Evolutionary conservation across 2,113 vertebrate genomes (phyloP), one percentile per base, ranked within the genome.

Genomic region (Elaphurus davidianus): DNA sequence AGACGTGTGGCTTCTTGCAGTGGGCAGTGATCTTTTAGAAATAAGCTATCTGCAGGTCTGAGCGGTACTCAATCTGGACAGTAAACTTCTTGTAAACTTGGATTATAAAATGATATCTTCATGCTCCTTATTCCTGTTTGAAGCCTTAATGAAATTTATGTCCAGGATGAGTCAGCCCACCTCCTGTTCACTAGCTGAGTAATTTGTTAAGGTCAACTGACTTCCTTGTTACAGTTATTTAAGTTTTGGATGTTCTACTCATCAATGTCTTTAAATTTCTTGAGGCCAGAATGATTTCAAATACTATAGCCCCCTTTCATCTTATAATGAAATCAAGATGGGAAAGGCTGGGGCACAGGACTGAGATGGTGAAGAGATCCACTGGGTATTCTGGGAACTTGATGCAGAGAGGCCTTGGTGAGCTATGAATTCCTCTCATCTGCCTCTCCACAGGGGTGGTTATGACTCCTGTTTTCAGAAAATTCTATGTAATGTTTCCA

Each of bases 91-190:
- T 97, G 71, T 98, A 93, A 92, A 95, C 40, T 76, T 88, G 50
- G 87, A 52, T 97, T 94, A 94, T 87, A 96, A 98, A 87, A 92
- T 94, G 74, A 52, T 88, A 8, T 71, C 59, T 15, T 90, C 91
- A 36, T 94, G 84, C 36, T 95, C 33, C 25, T 97, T 52, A 96
- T 93, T 60, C 84, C 92, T 97, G 55, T 94, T 97, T 84, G 93
- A 96, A 83, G 95, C 94, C 97, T 93, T 96, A 94, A 96, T 98
- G 89, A 98, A 98, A 97, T 98, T 95, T 93, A 93, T 85, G 55
- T 97, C 97, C 97, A 97, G 78, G 96, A 90, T 91, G 95, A 84
- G 50, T 92, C n/a, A 92, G 1, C 88, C 6, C 36, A 71, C 96
- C 88, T 95, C 40, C 57, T 47, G 14, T 92, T 96, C 60, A 81